Evolutionary conservation across 1,140 invertebrate genomes (phyloP), one percentile per base, ranked within the genome.

Genomic region (Atta cephalotes): DNA sequence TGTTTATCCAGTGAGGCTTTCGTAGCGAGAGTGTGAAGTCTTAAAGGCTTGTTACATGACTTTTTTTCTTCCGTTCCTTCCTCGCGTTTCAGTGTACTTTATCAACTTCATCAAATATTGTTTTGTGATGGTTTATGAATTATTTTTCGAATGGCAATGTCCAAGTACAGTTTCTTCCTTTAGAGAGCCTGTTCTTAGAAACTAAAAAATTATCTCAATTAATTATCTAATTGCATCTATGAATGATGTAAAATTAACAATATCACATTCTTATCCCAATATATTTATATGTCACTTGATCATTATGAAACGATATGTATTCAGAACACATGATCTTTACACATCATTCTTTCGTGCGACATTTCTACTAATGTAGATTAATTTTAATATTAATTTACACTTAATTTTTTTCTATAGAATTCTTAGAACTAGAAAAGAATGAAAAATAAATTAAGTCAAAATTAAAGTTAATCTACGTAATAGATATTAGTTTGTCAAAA

Each of bases 1-100:
- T 62, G 49, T 90, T 87, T 84, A 87, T 90, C 56, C 78, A 45
- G 9, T 71, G 49, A 56, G 14, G 28, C 62, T 77, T 70, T 87
- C 45, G n/a, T 56, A 39, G 62, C 9, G 74, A 90, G 85, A 87
- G 74, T 72, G n/a, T 51, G 25, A 39, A 7, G 25, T 7, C 18
- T 72, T 82, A 72, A 74, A 72, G 53, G 28, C 58, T 35, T 62
- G 18, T 74, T 49, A 49, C 12, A 60, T 35, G 39, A 10, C 18
- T 21, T 84, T 74, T 84, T 84, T 63, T 60, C 10, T n/a, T 18
- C 31, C 1, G 58, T 51, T 51, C 3, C 45, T 84, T 45, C n/a
- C 25, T 49, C 35, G 53, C 25, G 25, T 72, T 49, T 80, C 25
- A 25, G 21, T n/a, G 3, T 21, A 1, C 60, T 25, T 60, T 45